These are phyloP conservation scores for Rhopalosiphum nymphaeae DNA, from an alignment of 2,888 invertebrate genomes.

Conservation along the genomic window DNA sequence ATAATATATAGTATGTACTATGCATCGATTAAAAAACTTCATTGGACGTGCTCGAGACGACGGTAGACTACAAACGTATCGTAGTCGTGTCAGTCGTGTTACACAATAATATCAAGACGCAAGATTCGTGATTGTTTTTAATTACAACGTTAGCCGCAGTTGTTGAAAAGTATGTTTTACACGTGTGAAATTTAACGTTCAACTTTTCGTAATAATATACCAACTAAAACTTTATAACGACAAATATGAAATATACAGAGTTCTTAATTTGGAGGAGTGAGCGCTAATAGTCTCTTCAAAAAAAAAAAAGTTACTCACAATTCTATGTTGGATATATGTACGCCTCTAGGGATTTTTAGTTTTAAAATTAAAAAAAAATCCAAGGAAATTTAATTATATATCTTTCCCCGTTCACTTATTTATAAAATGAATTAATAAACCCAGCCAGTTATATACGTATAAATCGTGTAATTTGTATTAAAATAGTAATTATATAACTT, in stretches of 20 bases:
- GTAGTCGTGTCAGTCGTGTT: neutral
- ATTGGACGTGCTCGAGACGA: neutral
- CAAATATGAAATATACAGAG: neutral
- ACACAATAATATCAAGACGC: neutral
- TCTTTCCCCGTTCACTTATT: neutral
- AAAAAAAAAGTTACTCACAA: neutral
- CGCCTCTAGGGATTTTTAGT: neutral
- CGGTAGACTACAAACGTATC: neutral
- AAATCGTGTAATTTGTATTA: too few relatives aligned
- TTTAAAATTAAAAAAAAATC: neutral
- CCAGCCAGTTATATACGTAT: neutral
- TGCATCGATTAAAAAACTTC: slow-evolving; percentile 33
- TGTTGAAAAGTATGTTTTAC: neutral
- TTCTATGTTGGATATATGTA: neutral
- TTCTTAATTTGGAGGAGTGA: neutral
- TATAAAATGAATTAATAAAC: neutral
- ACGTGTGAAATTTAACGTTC: neutral
- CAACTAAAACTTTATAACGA: neutral
- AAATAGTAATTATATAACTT: too few relatives aligned
- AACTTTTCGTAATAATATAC: neutral
- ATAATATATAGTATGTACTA: neutral
- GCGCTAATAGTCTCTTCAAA: neutral
- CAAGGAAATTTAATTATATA: neutral
- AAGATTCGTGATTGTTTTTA: neutral
- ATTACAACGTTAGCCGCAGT: neutral